Base-by-base conservation (phyloP, 2,888 invertebrate genomes). In the Rhyacophila evoluta region DNA sequence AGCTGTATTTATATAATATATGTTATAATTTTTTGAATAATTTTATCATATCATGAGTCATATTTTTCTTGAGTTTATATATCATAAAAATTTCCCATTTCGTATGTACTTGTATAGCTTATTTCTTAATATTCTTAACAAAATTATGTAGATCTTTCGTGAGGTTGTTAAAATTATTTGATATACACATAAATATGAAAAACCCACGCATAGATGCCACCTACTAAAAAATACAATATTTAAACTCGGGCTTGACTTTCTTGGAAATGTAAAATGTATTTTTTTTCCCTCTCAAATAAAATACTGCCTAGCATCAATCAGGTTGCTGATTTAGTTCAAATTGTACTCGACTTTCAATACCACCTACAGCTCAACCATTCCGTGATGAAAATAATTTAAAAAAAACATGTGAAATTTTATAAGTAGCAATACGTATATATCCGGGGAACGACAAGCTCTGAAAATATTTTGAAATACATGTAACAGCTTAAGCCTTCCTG, bases 341-440 rank as follows among this genome's bases (percentile, higher is more conserved):
- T 41, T 41, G 2, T 41, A 19, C 19, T 41, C 6, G 41, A 41
- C 15, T 41, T 41, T 15, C 15, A 41, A 19, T 41, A 15, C 41
- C 41, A 15, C 41, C 41, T 41, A 19, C 15, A 15, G 15, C 15
- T 41, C 11, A 41, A 41, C 41, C 41, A 41, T 19, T 41, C n/a
- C 41, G 41, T 41, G 19, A 41, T 41, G 12, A 15, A 41, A 41
- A 41, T 41, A 41, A 41, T 41, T 41, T 41, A 41, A 41, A 41
- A 15, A 1, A 15, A 12, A 12, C 15, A 41, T 15, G 12, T 41
- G 15, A 8, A 41, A 4, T 0, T 15, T 15, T 33, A 2, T 33
- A 4, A 2, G 4, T 4, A 4, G 6, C 2, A 33, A 6, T 33
- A 33, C 2, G 29, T 33, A 33, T 6, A 4, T 33, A 33, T 33